phyloP scores from a whole-genome alignment of 2,797 vertebrate species.

The Neostethus bicornis region DNA sequence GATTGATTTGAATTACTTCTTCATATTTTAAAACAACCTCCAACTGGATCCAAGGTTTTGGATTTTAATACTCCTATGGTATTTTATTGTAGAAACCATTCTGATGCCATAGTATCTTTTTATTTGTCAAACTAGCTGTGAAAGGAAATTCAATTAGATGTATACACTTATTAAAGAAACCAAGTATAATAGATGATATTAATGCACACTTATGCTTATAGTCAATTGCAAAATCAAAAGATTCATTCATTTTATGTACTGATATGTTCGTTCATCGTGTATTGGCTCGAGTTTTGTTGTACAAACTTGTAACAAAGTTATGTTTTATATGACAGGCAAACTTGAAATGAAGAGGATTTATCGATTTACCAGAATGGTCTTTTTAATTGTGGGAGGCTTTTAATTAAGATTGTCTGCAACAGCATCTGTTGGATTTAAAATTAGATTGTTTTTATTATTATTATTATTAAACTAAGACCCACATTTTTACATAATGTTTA shows the following conservation, averaged over 20 bases:
- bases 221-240: no score
- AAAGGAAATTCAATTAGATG: constrained; percentile 21
- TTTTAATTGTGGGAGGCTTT: constrained; percentile 2
- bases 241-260: no score
- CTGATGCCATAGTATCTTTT: constrained; percentile 45
- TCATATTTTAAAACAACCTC: constrained; percentile 29
- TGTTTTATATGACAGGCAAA: no score
- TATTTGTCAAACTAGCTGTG: constrained; percentile 41
- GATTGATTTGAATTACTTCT: no score
- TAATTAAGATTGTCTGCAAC: constrained; percentile 16
- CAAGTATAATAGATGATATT: no score
- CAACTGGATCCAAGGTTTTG: constrained; percentile 32
- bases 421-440: constrained; percentile 15
- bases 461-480: not conserved
- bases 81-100: constrained; percentile 35
- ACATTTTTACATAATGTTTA: constrained; percentile 17
- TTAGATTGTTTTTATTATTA: no score
- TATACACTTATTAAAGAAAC: no score
- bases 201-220: no score
- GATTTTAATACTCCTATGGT: constrained; percentile 47
- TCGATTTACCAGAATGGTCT: constrained; percentile 34
- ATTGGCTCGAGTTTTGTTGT: no score
- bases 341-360: no score
- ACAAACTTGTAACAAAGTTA: no score
- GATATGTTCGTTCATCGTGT: no score